phyloP scores from a whole-genome alignment of 2,113 vertebrate genomes.

The Elephas maximus region DNA sequence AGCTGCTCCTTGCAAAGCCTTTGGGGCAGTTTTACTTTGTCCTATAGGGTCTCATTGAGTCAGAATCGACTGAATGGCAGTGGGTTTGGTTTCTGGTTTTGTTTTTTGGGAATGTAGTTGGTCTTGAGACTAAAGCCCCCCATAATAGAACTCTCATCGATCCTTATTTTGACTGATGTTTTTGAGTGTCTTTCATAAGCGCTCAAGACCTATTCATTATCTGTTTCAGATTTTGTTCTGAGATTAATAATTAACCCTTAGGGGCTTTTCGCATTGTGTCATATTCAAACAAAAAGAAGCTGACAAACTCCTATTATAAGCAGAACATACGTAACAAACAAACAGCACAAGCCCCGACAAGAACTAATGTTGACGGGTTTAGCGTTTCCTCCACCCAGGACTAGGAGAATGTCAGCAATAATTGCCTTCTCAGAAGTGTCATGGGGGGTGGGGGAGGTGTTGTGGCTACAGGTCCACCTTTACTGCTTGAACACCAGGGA shows the following conservation, averaged over 20 bases:
- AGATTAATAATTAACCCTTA: conserved; percentile 78
- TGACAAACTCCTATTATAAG: conserved; percentile 69
- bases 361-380: neutral
- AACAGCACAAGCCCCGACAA: conserved; percentile 66
- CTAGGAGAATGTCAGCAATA: conserved; percentile 19
- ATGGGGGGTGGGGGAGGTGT: neutral
- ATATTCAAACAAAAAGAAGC: conserved; percentile 77
- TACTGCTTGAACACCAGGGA: neutral
- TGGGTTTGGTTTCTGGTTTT: no score
- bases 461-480: accelerated
- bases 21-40: no score
- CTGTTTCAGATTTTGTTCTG: conserved; percentile 72
- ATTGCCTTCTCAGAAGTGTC: neutral
- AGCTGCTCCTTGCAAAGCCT: no score
- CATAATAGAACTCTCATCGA: neutral
- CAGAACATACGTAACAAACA: neutral
- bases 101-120: no score
- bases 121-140: neutral
- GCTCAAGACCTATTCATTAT: conserved; percentile 66
- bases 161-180: neutral
- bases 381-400: neutral
- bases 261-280: conserved; percentile 79
- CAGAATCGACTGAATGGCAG: no score
- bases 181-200: conserved; percentile 37
- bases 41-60: no score